These are phyloP conservation scores for Cettia cetti DNA, from an alignment of 2,113 vertebrate species.

Conservation along the genomic window DNA sequence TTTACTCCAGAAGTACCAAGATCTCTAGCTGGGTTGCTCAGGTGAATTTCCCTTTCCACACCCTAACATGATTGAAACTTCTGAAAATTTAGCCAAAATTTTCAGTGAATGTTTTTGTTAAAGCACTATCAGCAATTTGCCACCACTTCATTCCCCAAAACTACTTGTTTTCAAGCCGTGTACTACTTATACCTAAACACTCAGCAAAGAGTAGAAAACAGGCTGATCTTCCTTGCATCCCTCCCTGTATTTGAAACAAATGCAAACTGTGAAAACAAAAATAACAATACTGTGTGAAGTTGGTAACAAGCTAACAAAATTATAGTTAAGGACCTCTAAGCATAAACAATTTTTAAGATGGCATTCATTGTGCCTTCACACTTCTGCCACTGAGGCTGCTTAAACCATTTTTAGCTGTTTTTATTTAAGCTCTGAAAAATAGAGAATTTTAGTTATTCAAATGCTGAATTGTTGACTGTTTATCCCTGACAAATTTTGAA, in stretches of 20 bases:
- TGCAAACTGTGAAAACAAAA: slow-evolving; percentile 6
- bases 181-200: background rate
- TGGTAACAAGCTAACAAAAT: background rate
- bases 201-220: background rate
- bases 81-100: background rate
- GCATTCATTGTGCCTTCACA: background rate
- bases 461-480: background rate
- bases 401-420: background rate
- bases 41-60: background rate
- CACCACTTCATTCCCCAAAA: background rate
- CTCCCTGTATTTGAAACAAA: background rate
- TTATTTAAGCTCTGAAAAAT: background rate
- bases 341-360: background rate
- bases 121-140: background rate
- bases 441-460: background rate
- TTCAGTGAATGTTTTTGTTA: background rate
- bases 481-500: background rate
- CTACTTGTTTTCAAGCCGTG: background rate
- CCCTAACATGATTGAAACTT: background rate
- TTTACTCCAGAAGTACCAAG: background rate
- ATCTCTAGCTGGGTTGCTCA: background rate
- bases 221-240: background rate
- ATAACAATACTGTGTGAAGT: background rate
- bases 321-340: background rate
- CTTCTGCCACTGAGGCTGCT: background rate